Conservation (phyloP, 23 tunicate genomes). For the Phallusia fumigata region DNA sequence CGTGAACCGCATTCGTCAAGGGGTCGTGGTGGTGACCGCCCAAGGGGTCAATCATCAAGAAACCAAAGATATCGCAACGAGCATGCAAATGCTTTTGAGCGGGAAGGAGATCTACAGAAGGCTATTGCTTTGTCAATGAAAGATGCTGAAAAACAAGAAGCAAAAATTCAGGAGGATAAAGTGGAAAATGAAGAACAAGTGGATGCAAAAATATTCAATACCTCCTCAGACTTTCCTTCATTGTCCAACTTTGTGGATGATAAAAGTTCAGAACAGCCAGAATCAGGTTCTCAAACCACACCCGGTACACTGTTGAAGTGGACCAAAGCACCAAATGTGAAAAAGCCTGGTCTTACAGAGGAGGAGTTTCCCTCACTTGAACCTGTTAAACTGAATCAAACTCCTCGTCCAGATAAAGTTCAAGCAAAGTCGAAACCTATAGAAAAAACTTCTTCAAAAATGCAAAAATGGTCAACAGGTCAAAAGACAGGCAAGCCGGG, state of each 20-base stretch:
- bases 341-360: slow-evolving; percentile 5
- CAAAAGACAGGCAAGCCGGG: not conserved
- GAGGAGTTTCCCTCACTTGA: slow-evolving; percentile 45
- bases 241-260: not conserved
- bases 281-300: not conserved
- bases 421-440: not conserved
- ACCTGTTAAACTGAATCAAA: not conserved
- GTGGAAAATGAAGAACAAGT: not conserved
- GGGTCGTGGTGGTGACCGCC: slow-evolving; percentile 17
- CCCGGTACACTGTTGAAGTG: not conserved
- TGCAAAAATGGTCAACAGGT: not conserved
- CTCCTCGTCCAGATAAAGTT: not conserved
- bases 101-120: slow-evolving; percentile 53
- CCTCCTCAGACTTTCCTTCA: slow-evolving; percentile 15
- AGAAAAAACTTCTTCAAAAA: not conserved
- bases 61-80: not conserved
- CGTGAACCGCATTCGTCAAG: slow-evolving; percentile 35
- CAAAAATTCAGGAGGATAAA: not conserved
- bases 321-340: slow-evolving; percentile 1
- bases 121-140: slow-evolving; percentile 45
- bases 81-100: slow-evolving; percentile 45
- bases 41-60: not conserved
- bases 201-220: slow-evolving; percentile 1
- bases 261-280: not conserved
- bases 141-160: slow-evolving; percentile 28